These are phyloP conservation scores for Melanotaenia duboulayi DNA, from an alignment of 2,113 vertebrate genomes.

Conservation along the genomic window DNA sequence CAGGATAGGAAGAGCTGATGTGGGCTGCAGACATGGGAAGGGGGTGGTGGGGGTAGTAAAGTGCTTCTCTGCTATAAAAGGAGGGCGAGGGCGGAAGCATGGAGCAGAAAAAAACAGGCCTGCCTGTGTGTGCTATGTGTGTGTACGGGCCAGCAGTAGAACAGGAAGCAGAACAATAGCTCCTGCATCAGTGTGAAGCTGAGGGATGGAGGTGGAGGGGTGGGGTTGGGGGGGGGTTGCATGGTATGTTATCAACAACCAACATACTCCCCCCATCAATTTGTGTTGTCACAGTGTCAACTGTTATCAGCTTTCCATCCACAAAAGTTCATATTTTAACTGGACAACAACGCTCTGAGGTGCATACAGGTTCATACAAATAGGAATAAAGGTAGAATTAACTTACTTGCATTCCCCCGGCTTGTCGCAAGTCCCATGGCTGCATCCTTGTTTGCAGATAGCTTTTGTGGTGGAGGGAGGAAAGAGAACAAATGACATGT, in stretches of 20 bases:
- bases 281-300: no score
- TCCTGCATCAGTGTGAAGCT: slow-evolving; percentile 51
- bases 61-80: background rate
- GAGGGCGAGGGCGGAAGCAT: slow-evolving; percentile 56
- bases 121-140: slow-evolving; percentile 16
- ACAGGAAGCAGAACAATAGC: slow-evolving; percentile 81
- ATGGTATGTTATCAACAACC: no score
- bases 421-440: slow-evolving; percentile 86
- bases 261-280: no score
- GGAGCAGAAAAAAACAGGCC: background rate
- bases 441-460: slow-evolving; percentile 94
- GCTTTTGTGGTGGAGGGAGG: slow-evolving; percentile 79
- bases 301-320: slow-evolving; percentile 19
- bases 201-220: slow-evolving; percentile 35
- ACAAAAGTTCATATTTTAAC: slow-evolving; percentile 41
- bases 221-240: no score
- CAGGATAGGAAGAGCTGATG: slow-evolving; percentile 71
- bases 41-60: slow-evolving; percentile 11
- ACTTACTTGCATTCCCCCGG: slow-evolving; percentile 96
- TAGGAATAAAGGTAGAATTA: background rate
- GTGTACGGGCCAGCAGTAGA: slow-evolving; percentile 62
- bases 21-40: slow-evolving; percentile 67
- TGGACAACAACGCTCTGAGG: background rate
- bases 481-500: background rate
- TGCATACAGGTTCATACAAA: background rate